Evolutionary conservation across 2,888 invertebrate genomes (phyloP).

Genomic region (Ptychoptera contaminata): DNA sequence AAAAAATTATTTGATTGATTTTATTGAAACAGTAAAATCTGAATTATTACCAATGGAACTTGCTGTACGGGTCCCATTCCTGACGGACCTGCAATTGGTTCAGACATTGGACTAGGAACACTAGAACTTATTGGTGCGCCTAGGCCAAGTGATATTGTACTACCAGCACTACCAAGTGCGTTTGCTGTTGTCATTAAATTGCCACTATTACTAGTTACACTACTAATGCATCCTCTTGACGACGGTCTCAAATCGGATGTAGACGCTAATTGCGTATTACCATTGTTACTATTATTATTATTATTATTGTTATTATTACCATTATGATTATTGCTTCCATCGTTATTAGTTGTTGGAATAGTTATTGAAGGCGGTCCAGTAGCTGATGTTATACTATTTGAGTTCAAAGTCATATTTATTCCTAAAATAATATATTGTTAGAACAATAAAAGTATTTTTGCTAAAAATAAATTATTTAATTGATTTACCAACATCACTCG

Average conservation of each 20-base stretch:
- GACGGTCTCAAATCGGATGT: constrained; percentile 9
- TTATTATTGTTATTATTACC: no score
- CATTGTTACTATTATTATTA: no score
- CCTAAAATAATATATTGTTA: constrained; percentile 18
- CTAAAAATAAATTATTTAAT: constrained; percentile 16
- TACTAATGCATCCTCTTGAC: constrained; percentile 23
- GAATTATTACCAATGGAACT: constrained; percentile 61
- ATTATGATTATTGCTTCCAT: constrained; percentile 16
- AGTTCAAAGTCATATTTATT: constrained; percentile 45
- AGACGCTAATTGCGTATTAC: constrained; percentile 8
- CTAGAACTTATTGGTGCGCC: constrained; percentile 15
- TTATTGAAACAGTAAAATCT: neutral
- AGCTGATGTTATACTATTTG: constrained; percentile 22
- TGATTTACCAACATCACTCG: constrained; percentile 38
- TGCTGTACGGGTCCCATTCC: constrained; percentile 75
- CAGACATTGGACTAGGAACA: constrained; percentile 20
- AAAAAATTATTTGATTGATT: neutral
- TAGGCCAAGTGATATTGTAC: constrained; percentile 15
- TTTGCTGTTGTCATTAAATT: constrained; percentile 13
- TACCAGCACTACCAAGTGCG: constrained; percentile 12
- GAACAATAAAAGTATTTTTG: no score
- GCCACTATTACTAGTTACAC: constrained; percentile 23
- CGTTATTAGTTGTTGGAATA: constrained; percentile 32
- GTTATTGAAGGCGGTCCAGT: constrained; percentile 16
- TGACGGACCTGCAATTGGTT: constrained; percentile 49